Evolutionary conservation across 2,797 vertebrate genomes (phyloP).

Genomic region (Pitangus sulphuratus): DNA sequence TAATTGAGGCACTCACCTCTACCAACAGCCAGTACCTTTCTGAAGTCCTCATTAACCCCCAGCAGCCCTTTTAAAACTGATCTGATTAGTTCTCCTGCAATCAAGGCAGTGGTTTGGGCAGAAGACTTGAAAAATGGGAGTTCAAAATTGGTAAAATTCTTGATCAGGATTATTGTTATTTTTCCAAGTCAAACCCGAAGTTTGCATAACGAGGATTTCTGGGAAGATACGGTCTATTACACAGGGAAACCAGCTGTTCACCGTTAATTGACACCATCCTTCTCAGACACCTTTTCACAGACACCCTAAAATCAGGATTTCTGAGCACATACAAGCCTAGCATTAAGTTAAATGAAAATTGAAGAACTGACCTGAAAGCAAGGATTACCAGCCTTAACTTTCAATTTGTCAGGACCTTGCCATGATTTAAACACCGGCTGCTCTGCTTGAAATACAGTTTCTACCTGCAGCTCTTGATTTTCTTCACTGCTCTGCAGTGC

Average conservation of each 20-base stretch:
- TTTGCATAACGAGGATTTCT: not conserved
- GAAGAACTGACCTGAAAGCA: conserved; percentile 43
- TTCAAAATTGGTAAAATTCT: not conserved
- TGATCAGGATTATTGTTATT: not conserved
- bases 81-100: not conserved
- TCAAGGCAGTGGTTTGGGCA: not conserved
- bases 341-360: conserved; percentile 42
- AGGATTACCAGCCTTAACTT: conserved; percentile 46
- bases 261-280: not conserved
- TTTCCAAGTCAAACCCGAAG: not conserved
- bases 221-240: not conserved
- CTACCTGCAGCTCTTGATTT: not conserved
- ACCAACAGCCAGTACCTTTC: not conserved
- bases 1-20: not conserved
- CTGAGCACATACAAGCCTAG: not conserved
- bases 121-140: not conserved
- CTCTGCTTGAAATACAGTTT: not conserved
- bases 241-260: not conserved
- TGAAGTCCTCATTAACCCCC: not conserved
- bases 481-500: not conserved
- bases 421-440: not conserved
- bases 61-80: not conserved
- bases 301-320: not conserved
- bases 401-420: conserved; percentile 10
- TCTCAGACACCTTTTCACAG: not conserved